Percentiles rank a stretch among this genome's conserved stretches.
Evolutionary conservation across 2,888 invertebrate species (phyloP).

Genomic region (Homarus gammarus): DNA sequence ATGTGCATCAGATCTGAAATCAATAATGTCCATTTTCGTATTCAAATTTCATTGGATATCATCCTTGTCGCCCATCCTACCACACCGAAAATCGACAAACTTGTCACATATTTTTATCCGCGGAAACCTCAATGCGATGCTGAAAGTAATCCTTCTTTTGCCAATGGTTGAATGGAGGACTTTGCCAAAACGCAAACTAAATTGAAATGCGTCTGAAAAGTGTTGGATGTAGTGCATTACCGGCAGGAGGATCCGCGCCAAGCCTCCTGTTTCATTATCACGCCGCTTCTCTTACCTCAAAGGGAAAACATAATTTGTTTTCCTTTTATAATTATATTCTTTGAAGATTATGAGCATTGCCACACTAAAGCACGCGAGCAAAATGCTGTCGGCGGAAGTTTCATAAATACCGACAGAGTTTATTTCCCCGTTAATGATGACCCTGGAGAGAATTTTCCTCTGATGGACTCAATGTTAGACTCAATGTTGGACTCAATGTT

Average conservation of each 20-base stretch:
- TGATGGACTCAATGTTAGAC: too few species aligned
- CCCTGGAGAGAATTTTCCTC: too few species aligned
- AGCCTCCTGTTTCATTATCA: conserved; percentile 21
- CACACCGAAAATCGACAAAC: conserved; percentile 42
- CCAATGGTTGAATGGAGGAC: conserved; percentile 14
- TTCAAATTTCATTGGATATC: conserved; percentile 31
- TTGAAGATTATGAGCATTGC: conserved; percentile 12
- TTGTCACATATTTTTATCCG: conserved; percentile 36
- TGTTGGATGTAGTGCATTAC: conserved; percentile 14
- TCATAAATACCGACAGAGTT: background rate
- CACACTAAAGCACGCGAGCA: background rate
- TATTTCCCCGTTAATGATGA: background rate
- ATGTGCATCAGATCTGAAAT: conserved; percentile 36
- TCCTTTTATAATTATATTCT: conserved; percentile 12
- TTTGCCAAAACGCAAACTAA: conserved; percentile 33
- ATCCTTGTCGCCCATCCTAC: conserved; percentile 32
- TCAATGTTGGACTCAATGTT: too few species aligned
- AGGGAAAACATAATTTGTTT: background rate
- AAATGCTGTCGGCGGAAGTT: background rate
- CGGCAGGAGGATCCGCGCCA: background rate
- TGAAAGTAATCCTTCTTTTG: conserved; percentile 68
- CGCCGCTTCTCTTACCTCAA: conserved; percentile 1
- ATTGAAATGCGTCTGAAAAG: conserved; percentile 58
- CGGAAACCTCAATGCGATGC: conserved; percentile 64
- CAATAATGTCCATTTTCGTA: conserved; percentile 45